Evolutionary conservation across 2,888 invertebrate species (phyloP), one percentile per base, ranked within the genome.

Genomic region (Luffia ferchaultella): DNA sequence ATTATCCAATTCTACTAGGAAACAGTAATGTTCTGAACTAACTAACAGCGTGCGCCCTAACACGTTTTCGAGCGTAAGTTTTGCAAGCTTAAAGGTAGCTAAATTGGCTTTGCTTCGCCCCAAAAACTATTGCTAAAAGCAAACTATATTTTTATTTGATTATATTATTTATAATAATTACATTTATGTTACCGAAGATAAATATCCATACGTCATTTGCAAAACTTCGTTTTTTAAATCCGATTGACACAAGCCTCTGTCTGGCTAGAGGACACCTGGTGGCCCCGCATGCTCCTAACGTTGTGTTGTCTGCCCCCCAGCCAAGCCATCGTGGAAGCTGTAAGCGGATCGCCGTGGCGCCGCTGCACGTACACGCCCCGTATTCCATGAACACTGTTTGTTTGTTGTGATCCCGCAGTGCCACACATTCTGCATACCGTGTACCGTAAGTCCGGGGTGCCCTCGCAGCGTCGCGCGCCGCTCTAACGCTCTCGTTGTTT

Each of bases 371-470:
- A 68, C 72, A 72, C 65, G 76, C 69, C 76, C 77, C 74, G 80
- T 73, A 76, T 73, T 76, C 73, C 79, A 80, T 79, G 78, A 79
- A 80, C 79, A 79, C 79, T 79, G 76, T 79, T 80, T 79, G 79
- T 80, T 16, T 79, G 79, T 79, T 80, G 82, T 82, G 80, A 82
- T 74, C 80, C 82, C 79, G 82, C 82, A 82, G 82, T 79, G 79
- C 78, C 74, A 75, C 78, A 79, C 75, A 79, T 75, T 74, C 76
- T 72, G 65, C 75, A 66, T 71, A 73, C 7, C 62, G 49, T 46
- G 42, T 72, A 65, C 65, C 65, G 76, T 77, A 76, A 80, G 79
- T 76, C 74, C 70, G 73, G 73, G 70, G 70, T 62, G 63, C 67
- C 65, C 62, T 65, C 73, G 73, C 65, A 64, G 71, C 70, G 63